Evolutionary conservation across 2,888 invertebrate genomes (phyloP).

Genomic region (Ashinkailepas kermadecensis): DNA sequence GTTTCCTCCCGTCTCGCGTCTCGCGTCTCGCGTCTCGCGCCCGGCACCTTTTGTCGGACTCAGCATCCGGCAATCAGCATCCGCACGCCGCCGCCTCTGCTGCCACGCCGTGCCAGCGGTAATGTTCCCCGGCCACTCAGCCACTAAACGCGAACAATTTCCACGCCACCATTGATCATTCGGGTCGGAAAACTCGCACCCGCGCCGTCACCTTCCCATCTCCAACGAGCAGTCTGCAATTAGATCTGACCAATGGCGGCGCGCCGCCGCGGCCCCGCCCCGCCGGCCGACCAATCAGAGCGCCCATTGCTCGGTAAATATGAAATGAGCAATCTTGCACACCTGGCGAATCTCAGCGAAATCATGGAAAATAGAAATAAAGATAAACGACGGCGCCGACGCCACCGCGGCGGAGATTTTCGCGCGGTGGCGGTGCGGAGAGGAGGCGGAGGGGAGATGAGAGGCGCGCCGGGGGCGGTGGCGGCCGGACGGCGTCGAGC

Average conservation of each 20-base stretch:
- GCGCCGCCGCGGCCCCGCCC: background rate
- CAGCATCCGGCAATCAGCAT: too few species aligned
- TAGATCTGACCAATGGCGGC: background rate
- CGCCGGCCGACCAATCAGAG: background rate
- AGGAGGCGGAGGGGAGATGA: background rate
- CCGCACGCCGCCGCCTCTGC: too few species aligned
- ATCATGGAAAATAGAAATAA: conserved; percentile 23
- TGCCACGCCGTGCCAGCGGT: background rate
- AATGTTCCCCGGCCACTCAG: background rate
- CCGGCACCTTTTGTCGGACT: too few species aligned
- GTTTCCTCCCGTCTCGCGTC: too few species aligned
- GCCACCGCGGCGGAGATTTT: background rate
- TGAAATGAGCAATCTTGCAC: background rate
- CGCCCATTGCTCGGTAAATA: background rate
- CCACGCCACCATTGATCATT: conserved; percentile 7
- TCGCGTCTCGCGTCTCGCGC: too few species aligned
- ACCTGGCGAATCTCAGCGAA: conserved; percentile 11
- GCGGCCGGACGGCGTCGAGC: background rate
- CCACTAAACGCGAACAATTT: background rate
- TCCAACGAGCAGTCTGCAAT: background rate
- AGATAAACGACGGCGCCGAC: background rate
- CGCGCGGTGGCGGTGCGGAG: background rate
- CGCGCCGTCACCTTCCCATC: background rate
- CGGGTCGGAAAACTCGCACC: background rate
- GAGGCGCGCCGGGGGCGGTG: background rate